Evolutionary conservation across 1,140 invertebrate species (phyloP), one percentile per base, ranked within the genome.

Genomic region (Brachionus manjavacas): DNA sequence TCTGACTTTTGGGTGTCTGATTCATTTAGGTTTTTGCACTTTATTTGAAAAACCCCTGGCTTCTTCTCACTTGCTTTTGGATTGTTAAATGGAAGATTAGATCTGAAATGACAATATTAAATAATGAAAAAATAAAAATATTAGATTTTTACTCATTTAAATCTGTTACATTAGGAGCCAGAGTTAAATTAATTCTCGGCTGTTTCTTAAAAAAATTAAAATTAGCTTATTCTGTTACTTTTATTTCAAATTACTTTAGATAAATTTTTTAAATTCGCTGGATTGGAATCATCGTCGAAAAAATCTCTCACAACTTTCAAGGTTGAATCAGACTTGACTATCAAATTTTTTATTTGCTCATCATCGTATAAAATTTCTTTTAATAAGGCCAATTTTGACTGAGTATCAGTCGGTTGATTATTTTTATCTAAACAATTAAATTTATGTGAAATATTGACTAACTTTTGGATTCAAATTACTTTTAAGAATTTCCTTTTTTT

Each of bases 351-450:
- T 7, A 80, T 35, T 20, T 80, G 78, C 3, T 80, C 78, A 64
- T 80, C 78, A 80, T 80, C 78, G 31, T 31, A 80, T 55, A 80
- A 64, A 64, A 80, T 80, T 64, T 80, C 49, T 55, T 64, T 55
- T 55, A 80, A 80, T 23, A 80, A 16, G 16, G 31, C 70, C 39
- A 74, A 43, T 74, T 74, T 35, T 12, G 66, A 68, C 31, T 68
- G 66, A 31, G 66, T 16, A 39, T 68, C 66, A 16, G 12, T 31
- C 25, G 25, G n/a, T 31, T 60, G 52, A 60, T 60, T 60, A 20
- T 68, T 68, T 68, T 31, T 68, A 68, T 39, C 66, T 68, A 7
- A 68, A 68, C 35, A 68, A 28, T 4, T 31, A 39, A 31, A 23
- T n/a, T 64, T 64, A 1, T 4, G 3, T 1, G 16, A 23, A 28